Evolutionary conservation across 2,888 invertebrate species (phyloP).

Genomic region (Pseudolycoriella hygida): DNA sequence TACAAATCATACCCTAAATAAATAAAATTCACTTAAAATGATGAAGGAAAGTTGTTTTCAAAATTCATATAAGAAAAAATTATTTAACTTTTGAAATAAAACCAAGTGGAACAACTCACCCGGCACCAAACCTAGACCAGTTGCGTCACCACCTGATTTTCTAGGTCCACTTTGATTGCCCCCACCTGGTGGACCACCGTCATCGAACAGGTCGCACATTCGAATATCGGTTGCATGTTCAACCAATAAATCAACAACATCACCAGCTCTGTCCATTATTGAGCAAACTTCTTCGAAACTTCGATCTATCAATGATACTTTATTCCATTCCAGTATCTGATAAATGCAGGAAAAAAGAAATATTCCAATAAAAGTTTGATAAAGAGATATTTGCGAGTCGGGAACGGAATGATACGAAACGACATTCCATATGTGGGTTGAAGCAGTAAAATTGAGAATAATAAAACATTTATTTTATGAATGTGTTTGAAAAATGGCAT

Average conservation of each 20-base stretch:
- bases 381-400: too few relatives aligned
- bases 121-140: constrained; percentile 26
- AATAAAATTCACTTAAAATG: too few relatives aligned
- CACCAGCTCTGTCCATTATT: constrained; percentile 74
- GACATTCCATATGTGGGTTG: too few relatives aligned
- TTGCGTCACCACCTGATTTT: constrained; percentile 27
- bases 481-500: too few relatives aligned
- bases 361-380: background rate
- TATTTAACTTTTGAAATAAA: too few relatives aligned
- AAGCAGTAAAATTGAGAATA: too few relatives aligned
- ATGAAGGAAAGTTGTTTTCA: too few relatives aligned
- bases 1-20: too few relatives aligned
- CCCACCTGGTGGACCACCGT: constrained; percentile 39
- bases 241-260: constrained; percentile 69
- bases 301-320: constrained; percentile 72
- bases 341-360: constrained; percentile 8
- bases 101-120: too few relatives aligned
- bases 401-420: too few relatives aligned
- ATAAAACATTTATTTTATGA: too few relatives aligned
- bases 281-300: constrained; percentile 87
- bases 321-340: constrained; percentile 81
- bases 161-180: constrained; percentile 18
- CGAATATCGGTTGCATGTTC: constrained; percentile 62
- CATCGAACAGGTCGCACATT: constrained; percentile 51
- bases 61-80: too few relatives aligned